Evolutionary conservation across 2,113 vertebrate genomes (phyloP).

Genomic region (Zootoca vivipara): DNA sequence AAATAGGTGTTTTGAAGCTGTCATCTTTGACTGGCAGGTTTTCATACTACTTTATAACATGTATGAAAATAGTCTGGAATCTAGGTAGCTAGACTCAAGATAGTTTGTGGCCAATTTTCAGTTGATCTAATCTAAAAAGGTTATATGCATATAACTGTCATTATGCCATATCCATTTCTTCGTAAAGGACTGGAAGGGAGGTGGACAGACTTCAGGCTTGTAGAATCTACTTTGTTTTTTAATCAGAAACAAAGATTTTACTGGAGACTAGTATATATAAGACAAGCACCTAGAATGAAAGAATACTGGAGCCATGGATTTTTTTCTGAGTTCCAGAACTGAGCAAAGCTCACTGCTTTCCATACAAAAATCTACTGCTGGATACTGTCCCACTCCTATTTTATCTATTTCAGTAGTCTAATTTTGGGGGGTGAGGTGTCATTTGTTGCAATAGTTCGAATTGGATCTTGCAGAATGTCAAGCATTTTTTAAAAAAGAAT

Average conservation of each 20-base stretch:
- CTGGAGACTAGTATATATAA: no score
- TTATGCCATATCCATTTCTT: not conserved
- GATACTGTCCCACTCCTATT: not conserved
- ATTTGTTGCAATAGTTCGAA: not conserved
- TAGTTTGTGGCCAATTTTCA: not conserved
- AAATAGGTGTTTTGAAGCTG: constrained; percentile 38
- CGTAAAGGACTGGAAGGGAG: not conserved
- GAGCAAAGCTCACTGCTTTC: not conserved
- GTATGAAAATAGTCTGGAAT: constrained; percentile 17
- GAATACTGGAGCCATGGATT: no score
- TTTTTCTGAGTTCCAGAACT: no score
- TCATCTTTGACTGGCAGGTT: constrained; percentile 33
- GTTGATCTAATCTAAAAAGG: not conserved
- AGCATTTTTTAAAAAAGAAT: no score
- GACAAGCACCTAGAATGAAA: no score
- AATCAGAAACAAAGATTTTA: not conserved
- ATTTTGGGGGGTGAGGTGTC: not conserved
- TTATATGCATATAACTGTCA: not conserved
- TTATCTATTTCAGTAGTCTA: not conserved
- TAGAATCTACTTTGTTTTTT: not conserved
- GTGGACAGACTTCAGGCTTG: not conserved
- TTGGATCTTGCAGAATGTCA: no score
- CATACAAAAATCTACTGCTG: not conserved
- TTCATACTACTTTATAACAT: constrained; percentile 10
- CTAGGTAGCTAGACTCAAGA: not conserved